Base-by-base conservation (phyloP, 2,113 vertebrate genomes). In the Phaethon lepturus region DNA sequence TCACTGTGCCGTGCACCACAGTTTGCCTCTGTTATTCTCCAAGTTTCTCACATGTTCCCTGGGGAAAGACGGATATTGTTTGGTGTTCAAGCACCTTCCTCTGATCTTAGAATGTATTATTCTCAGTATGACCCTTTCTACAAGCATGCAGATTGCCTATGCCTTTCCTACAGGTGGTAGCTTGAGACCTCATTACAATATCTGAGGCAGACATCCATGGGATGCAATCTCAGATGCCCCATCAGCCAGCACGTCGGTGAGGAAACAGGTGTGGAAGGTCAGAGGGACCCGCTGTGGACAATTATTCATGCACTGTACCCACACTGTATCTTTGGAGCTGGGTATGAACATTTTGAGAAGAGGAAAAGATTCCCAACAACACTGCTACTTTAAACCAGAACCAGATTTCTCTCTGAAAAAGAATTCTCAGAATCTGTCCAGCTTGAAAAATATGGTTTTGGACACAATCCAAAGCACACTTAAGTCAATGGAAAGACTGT, bases 71-170 rank as follows among this genome's bases (percentile, higher is more conserved):
- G 3, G 7, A 11, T 82, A 47, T 5, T 0, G 9, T 31, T 56
- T 75, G 24, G 33, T 40, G 38, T 28, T 76, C 45, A 31, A 89
- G 16, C 45, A 40, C 24, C 3, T 26, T 35, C 23, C 33, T 44
- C 33, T 29, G 9, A 35, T 13, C 9, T 84, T 22, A 2, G 0
- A 26, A 2, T 38, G 53, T 26, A 6, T 42, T 80, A 11, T 64
- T 73, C 35, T 76, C 49, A 5, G 35, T 35, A 10, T 15, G 4
- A 28, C 28, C 82, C 31, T 10, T 38, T 42, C n/a, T 28, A 17
- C 0, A 1, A 50, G 22, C 15, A 10, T 6, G 15, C 33, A 75
- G 55, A 75, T 6, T 23, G 17, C 24, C 5, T 3, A 9, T 19
- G 12, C 16, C 29, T 8, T 45, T 44, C 17, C 33, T 13, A 8